These are phyloP conservation scores for Dynastes grantii DNA, from an alignment of 2,888 invertebrate genomes.

Conservation along the genomic window DNA sequence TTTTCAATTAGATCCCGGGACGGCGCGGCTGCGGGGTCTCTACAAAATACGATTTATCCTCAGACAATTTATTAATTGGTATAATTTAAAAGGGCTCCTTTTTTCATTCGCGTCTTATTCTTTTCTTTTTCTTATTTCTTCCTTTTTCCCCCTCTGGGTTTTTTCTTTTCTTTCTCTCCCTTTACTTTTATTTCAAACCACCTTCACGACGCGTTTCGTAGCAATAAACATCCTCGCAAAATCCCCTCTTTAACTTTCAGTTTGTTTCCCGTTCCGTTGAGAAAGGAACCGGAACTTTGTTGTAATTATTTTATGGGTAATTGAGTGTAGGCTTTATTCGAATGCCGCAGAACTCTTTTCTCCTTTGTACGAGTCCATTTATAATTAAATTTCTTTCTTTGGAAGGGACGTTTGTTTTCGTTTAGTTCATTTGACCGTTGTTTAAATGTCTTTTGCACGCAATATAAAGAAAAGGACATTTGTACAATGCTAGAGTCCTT, in stretches of 20 bases:
- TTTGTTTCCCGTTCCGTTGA: conserved; percentile 23
- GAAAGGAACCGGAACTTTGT: conserved; percentile 36
- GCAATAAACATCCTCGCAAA: conserved; percentile 40
- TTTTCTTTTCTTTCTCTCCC: background rate
- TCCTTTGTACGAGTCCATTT: conserved; percentile 29
- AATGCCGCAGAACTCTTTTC: conserved; percentile 35
- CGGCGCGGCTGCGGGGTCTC: background rate
- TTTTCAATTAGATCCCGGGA: conserved; percentile 29
- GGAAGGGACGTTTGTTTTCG: conserved; percentile 21
- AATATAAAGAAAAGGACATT: background rate
- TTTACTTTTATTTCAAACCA: conserved; percentile 20
- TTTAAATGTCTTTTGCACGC: background rate
- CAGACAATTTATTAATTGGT: conserved; percentile 42
- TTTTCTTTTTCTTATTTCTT: background rate
- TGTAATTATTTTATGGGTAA: conserved; percentile 47
- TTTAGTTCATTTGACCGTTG: conserved; percentile 14
- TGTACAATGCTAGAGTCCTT: background rate
- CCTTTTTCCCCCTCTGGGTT: background rate
- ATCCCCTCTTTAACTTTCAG: conserved; percentile 32
- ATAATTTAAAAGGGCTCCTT: conserved; percentile 30
- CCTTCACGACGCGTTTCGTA: conserved; percentile 31
- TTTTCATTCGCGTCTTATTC: conserved; percentile 21
- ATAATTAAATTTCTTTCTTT: conserved; percentile 35
- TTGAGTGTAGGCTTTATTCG: conserved; percentile 41
- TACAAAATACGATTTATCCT: conserved; percentile 34